A percentile compares a stretch with the other conserved stretches of the same genome.
These are phyloP conservation scores for Didymodactylos carnosus DNA, from an alignment of 2,888 invertebrate species.

Conservation along the genomic window DNA sequence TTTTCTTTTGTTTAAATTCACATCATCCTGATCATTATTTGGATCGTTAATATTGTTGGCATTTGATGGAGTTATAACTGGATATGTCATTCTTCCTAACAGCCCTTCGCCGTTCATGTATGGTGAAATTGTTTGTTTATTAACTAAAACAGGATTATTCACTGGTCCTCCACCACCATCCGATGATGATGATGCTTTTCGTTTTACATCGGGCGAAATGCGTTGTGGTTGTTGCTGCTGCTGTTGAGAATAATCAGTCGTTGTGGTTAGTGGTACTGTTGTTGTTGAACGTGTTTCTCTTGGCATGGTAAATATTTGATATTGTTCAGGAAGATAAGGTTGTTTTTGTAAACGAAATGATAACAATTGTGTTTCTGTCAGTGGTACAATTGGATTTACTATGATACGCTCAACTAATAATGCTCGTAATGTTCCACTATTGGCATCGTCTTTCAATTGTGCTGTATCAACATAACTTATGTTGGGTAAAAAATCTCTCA, in stretches of 20 bases:
- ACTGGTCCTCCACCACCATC: background rate
- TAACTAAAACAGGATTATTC: too few relatives aligned
- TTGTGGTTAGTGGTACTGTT: background rate
- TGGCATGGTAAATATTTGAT: background rate
- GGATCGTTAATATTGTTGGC: background rate
- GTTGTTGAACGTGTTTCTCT: background rate
- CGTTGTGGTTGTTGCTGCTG: background rate
- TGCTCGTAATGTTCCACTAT: background rate
- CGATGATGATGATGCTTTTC: background rate
- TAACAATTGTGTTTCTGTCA: background rate
- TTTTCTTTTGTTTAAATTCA: background rate
- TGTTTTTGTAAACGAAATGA: background rate
- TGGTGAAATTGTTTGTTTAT: background rate
- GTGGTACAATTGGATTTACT: background rate
- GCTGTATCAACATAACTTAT: background rate
- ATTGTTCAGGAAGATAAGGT: background rate
- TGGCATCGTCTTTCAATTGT: background rate
- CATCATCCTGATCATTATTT: background rate
- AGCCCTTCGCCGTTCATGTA: background rate
- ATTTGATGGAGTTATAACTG: background rate
- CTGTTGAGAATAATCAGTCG: background rate
- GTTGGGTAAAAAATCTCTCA: background rate
- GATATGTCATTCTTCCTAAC: background rate
- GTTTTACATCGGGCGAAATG: background rate
- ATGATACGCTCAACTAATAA: background rate